Evolutionary conservation across 2,888 invertebrate genomes (phyloP).

Genomic region (Rhamphomyia laevipes): DNA sequence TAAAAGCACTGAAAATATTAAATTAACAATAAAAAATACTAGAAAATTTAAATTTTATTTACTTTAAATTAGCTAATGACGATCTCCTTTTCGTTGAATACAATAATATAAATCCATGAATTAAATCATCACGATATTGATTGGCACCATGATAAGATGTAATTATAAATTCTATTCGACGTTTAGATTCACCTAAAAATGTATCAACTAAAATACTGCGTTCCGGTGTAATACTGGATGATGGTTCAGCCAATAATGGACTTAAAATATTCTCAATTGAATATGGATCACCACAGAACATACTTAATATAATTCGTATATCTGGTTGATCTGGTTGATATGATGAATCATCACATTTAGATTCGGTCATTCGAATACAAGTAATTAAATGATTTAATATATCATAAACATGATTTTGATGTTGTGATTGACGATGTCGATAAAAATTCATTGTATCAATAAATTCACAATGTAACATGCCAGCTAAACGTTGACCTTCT

Average conservation of each 20-base stretch:
- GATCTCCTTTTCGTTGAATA: slow-evolving; percentile 93
- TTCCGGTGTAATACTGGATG: slow-evolving; percentile 55
- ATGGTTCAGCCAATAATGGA: slow-evolving; percentile 69
- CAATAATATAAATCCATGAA: slow-evolving; percentile 89
- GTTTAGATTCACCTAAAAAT: slow-evolving; percentile 79
- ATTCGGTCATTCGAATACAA: slow-evolving; percentile 33
- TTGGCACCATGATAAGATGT: slow-evolving; percentile 91
- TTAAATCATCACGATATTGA: slow-evolving; percentile 81
- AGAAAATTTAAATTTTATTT: slow-evolving; percentile 27
- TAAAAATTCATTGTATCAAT: slow-evolving; percentile 28
- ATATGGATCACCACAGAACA: slow-evolving; percentile 93
- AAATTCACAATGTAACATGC: slow-evolving; percentile 49
- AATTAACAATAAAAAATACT: background rate
- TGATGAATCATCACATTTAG: slow-evolving; percentile 33
- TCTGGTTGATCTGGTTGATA: slow-evolving; percentile 36
- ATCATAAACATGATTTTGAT: slow-evolving; percentile 38
- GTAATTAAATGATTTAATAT: slow-evolving; percentile 37
- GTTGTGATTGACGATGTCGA: slow-evolving; percentile 32
- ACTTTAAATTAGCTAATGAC: slow-evolving; percentile 84
- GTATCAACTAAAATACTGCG: slow-evolving; percentile 84
- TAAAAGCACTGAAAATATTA: slow-evolving; percentile 59
- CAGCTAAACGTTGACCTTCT: slow-evolving; percentile 81
- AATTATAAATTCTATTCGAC: slow-evolving; percentile 80
- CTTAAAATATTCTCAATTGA: slow-evolving; percentile 80
- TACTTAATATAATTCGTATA: slow-evolving; percentile 78